Conservation (phyloP, 2,113 vertebrate species). For the Actenoides hombroni region DNA sequence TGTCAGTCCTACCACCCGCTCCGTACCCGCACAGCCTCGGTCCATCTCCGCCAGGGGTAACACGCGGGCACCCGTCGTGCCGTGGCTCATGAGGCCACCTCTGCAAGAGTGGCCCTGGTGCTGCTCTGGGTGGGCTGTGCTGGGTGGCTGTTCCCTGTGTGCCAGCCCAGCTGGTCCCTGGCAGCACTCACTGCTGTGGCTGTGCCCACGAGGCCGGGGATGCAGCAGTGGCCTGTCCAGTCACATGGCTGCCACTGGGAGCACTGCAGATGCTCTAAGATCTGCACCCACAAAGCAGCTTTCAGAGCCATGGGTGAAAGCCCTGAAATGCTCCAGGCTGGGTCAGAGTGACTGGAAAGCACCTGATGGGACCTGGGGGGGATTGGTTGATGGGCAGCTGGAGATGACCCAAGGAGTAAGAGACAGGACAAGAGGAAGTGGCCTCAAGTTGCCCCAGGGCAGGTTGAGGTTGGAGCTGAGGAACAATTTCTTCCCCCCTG, state of each 20-base stretch:
- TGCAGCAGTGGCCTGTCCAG: rapidly evolving
- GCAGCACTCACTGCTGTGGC: neutral
- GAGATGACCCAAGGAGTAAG: too few species aligned
- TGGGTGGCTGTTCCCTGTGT: neutral
- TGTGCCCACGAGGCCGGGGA: neutral
- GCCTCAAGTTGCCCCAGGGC: too few species aligned
- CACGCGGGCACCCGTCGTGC: rapidly evolving
- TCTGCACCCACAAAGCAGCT: neutral
- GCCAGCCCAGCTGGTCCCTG: neutral
- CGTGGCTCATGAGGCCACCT: rapidly evolving
- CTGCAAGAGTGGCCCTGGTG: rapidly evolving
- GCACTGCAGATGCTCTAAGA: rapidly evolving
- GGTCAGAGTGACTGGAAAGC: neutral
- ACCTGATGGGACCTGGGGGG: too few species aligned
- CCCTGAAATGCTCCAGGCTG: neutral
- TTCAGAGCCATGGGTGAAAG: rapidly evolving
- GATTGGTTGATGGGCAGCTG: too few species aligned
- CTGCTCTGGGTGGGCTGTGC: rapidly evolving
- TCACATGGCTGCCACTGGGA: neutral
- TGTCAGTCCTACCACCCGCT: neutral
- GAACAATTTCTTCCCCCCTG: too few species aligned
- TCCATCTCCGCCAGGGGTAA: rapidly evolving
- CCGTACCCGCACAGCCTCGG: rapidly evolving
- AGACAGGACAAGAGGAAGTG: too few species aligned
- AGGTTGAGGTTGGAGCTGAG: too few species aligned